Base-by-base conservation (phyloP, 1,140 invertebrate species). In the Camponotus floridanus region DNA sequence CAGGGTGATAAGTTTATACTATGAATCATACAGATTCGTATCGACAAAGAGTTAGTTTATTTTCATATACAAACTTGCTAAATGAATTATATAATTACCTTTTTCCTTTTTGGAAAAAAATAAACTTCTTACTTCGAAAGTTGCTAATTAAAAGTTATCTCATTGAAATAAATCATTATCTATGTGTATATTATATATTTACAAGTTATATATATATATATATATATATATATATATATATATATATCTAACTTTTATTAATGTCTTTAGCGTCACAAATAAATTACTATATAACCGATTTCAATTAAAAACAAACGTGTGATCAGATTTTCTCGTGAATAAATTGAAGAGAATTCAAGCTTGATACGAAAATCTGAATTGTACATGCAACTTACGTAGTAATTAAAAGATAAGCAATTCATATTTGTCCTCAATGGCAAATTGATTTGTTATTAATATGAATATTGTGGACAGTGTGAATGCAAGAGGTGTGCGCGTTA, bases 21-120 rank as follows among this genome's bases (percentile, higher is more conserved):
- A 73, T 83, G 68, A 74, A 61, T 74, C 79, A 83, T 83, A 33
- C 76, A 18, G 45, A 42, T 8, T 73, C 48, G 13, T 26, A 13
- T 45, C 39, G 42, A 57, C 65, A 61, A 83, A 51, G 33, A 48
- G 31, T 26, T 26, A 15, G 57, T 61, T 42, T 51, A 39, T 15
- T 26, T 61, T 57, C 15, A 13, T 48, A 33, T 36, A 45, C 42
- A 7, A 11, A 13, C 8, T 18, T 18, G 7, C 39, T 13, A 39
- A 36, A 21, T 33, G 8, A 18, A 48, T 61, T 73, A 61, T 73
- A 11, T n/a, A 15, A 45, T 42, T 9, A 45, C 31, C 45, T n/a
- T 18, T 13, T 33, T 13, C 13, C 18, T 4, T n/a, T 8, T 8
- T 51, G 39, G 68, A 51, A 65, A 80, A 68, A 51, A 51, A 51